Evolutionary conservation across 1,140 invertebrate genomes (phyloP).

Genomic region (Spodoptera frugiperda): DNA sequence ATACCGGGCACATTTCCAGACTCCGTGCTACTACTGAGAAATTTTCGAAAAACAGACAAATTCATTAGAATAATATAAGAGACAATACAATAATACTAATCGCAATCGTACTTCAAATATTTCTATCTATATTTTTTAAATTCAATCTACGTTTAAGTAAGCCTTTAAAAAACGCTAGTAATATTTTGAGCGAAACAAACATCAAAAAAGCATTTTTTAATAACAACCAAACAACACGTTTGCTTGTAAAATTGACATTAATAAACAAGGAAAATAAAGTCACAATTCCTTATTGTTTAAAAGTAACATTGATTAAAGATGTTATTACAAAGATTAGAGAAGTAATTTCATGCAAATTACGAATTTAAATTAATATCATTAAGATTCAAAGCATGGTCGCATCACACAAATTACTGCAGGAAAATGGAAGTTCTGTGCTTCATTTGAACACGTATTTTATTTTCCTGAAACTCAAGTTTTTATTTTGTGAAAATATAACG

Average conservation of each 20-base stretch:
- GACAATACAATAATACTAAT: no score
- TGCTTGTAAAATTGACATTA: background rate
- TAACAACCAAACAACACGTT: no score
- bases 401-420: background rate
- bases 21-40: no score
- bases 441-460: background rate
- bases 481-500: background rate
- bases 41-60: no score
- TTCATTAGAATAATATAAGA: no score
- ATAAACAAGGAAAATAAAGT: background rate
- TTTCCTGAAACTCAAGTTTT: background rate
- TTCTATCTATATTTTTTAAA: no score
- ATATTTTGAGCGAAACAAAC: no score
- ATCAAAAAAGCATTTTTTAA: background rate
- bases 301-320: slow-evolving; percentile 21
- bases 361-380: slow-evolving; percentile 24
- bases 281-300: slow-evolving; percentile 4
- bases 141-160: no score
- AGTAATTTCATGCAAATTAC: slow-evolving; percentile 14
- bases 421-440: slow-evolving; percentile 10
- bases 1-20: no score
- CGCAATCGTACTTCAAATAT: no score
- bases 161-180: no score
- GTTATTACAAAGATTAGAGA: slow-evolving; percentile 22
- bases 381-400: background rate